Conservation (phyloP, 2,113 vertebrate species). For the Canis aureus region DNA sequence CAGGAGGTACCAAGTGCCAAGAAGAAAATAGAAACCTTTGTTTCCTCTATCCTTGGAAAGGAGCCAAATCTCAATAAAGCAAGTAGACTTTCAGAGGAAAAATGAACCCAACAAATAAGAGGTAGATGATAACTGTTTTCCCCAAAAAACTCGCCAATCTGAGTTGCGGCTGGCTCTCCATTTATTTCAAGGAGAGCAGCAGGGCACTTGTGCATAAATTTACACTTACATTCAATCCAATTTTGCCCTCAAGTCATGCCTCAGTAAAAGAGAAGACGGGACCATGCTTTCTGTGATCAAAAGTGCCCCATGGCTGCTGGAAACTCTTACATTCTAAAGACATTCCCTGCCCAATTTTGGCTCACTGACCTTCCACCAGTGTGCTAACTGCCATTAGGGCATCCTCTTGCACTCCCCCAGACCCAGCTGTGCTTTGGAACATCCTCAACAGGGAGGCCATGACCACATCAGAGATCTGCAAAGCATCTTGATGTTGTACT, state of each 20-base stretch:
- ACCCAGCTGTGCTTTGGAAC: constrained; percentile 99
- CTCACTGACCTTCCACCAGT: constrained; percentile 94
- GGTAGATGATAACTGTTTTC: background rate
- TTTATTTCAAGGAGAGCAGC: background rate
- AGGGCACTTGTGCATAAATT: background rate
- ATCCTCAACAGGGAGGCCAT: constrained; percentile 98
- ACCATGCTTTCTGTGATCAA: background rate
- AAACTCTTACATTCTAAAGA: background rate
- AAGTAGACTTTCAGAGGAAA: background rate
- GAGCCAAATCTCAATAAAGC: background rate
- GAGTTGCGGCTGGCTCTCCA: background rate
- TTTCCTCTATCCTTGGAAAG: background rate
- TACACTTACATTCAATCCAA: background rate
- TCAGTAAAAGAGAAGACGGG: background rate
- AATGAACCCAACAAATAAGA: background rate
- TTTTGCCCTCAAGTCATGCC: background rate
- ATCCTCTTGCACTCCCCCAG: constrained; percentile 96
- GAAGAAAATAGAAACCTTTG: background rate
- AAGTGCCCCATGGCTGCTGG: background rate
- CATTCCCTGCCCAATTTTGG: fast-evolving
- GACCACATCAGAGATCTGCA: constrained; percentile 99
- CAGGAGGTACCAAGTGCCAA: background rate
- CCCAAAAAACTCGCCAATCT: background rate
- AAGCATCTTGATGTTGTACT: constrained; percentile 97
- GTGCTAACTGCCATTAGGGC: constrained; percentile 99